These are phyloP conservation scores for Eolophus roseicapilla DNA, from an alignment of 2,113 vertebrate species.

Conservation along the genomic window DNA sequence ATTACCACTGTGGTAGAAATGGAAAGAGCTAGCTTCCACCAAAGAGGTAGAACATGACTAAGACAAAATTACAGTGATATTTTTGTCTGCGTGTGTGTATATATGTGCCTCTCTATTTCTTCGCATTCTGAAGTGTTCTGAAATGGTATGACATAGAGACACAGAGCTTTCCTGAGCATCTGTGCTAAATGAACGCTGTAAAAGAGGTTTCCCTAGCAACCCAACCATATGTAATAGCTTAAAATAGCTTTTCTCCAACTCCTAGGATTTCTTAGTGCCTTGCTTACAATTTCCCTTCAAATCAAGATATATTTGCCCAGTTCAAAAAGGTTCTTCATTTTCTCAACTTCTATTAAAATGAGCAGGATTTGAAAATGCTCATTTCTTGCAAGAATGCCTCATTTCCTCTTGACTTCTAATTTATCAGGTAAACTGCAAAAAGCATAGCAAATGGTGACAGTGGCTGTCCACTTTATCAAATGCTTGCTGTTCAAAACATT, in stretches of 20 bases:
- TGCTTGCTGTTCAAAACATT: neutral
- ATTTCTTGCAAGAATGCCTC: neutral
- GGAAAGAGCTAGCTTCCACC: neutral
- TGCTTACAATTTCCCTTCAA: constrained; percentile 31
- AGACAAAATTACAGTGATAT: neutral
- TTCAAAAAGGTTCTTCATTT: constrained; percentile 26
- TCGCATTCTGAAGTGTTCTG: neutral
- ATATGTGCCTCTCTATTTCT: neutral
- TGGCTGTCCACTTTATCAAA: neutral
- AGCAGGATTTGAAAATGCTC: neutral
- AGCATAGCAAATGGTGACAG: neutral
- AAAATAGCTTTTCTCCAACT: constrained; percentile 65
- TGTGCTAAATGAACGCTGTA: constrained; percentile 42
- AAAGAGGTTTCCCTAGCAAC: constrained; percentile 71
- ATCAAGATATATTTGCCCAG: constrained; percentile 2
- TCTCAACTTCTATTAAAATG: neutral
- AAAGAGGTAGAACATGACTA: neutral
- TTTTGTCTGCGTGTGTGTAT: neutral
- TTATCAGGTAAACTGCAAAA: neutral
- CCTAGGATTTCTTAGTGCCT: constrained; percentile 36
- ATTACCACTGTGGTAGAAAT: neutral
- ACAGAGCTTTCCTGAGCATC: constrained; percentile 51
- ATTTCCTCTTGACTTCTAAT: neutral
- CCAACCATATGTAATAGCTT: constrained; percentile 51
- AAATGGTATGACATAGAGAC: constrained; percentile 17